Base-by-base conservation (phyloP, 2,888 invertebrate genomes). In the Microplitis manilae region DNA sequence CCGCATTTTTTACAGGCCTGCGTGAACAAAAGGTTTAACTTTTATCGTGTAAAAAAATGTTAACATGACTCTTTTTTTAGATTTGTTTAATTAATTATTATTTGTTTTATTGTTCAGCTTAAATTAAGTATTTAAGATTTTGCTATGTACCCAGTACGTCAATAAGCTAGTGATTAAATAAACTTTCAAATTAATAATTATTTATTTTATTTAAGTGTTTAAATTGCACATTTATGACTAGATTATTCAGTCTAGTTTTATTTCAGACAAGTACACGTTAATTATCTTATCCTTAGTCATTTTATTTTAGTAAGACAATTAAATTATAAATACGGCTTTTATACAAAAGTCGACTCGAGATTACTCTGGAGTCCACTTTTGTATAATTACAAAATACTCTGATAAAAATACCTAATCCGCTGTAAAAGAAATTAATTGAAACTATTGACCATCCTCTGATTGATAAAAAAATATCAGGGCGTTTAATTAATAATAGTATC, bases 91-190 rank as follows among this genome's bases (percentile, higher is more conserved):
- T 4, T 39, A 7, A 68, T 6, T 30, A 68, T 68, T 17, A 68
- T 40, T 68, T 17, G 17, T 40, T 20, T 39, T 68, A n/a, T 7
- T 68, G n/a, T 68, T n/a, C 38, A 8, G 38, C 40, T 68, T 20
- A 68, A 68, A 68, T 30, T 68, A 65, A 65, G 65, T 39, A 68
- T 68, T 40, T 15, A n/a, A 68, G 68, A 68, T 68, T 68, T 68
- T 38, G 15, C 38, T 40, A 68, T 20, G 39, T 68, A 68, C 40
- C 13, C 38, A n/a, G 38, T 68, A 39, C 20, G n/a, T 38, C 38
- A 68, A 40, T 38, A 40, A 39, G 68, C 68, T 15, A 20, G 68
- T n/a, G 40, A 13, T 38, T 68, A n/a, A 68, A 40, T 40, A 38
- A 68, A 68, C 17, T 68, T 68, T 40, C 20, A 8, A 20, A n/a